Conservation (phyloP, 2,797 vertebrate genomes). For the Urocyon cinereoargenteus region DNA sequence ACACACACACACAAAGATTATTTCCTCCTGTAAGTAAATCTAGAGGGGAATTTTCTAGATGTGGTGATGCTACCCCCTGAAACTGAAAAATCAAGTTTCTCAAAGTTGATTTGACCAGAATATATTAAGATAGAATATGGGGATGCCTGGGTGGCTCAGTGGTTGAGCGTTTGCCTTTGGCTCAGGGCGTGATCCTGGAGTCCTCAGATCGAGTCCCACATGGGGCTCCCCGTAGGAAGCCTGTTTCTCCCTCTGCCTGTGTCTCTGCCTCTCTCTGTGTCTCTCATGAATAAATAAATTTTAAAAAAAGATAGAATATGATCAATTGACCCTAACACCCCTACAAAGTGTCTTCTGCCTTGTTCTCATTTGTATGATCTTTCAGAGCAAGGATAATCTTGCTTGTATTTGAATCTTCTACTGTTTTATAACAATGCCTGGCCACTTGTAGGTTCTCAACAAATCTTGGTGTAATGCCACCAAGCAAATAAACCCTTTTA, state of each 20-base stretch:
- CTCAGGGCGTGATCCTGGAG: too few species aligned
- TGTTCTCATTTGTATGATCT: not conserved
- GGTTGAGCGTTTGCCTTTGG: too few species aligned
- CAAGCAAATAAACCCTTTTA: not conserved
- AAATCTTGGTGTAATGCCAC: not conserved
- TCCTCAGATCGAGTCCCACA: too few species aligned
- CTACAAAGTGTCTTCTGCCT: not conserved
- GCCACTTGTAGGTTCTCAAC: not conserved
- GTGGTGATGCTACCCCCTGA: not conserved
- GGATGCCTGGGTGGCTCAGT: too few species aligned
- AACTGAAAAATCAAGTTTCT: not conserved
- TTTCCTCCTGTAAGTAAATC: not conserved
- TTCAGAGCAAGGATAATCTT: not conserved
- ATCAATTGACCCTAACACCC: not conserved
- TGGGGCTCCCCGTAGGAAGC: too few species aligned
- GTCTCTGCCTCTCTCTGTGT: too few species aligned
- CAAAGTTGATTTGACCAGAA: not conserved
- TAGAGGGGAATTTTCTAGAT: not conserved
- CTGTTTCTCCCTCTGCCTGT: too few species aligned
- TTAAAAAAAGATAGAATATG: not conserved
- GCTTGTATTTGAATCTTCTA: not conserved
- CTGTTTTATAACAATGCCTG: not conserved
- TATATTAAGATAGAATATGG: not conserved
- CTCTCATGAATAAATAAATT: too few species aligned
- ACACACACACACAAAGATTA: not conserved